Evolutionary conservation across 2,113 vertebrate species (phyloP).

Genomic region (Taxidea taxus): DNA sequence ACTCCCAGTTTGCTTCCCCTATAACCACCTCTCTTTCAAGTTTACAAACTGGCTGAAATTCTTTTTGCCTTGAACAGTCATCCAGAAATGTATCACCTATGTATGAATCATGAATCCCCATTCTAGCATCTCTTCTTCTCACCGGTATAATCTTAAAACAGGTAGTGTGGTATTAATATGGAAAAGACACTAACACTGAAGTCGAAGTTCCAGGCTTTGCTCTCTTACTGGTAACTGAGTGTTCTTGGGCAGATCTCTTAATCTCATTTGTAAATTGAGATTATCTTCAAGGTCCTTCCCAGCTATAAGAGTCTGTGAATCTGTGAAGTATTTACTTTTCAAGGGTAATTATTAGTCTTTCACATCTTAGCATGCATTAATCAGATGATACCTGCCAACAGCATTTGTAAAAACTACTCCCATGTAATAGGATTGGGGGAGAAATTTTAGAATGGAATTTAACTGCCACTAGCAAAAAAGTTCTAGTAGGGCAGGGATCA

Average conservation of each 20-base stretch:
- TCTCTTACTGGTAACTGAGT: not conserved
- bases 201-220: not conserved
- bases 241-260: not conserved
- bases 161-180: not conserved
- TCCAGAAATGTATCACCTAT: not conserved
- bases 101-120: not conserved
- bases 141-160: not conserved
- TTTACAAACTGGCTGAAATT: not conserved
- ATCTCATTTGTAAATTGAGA: constrained; percentile 40
- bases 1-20: not conserved
- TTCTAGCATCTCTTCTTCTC: not conserved
- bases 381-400: constrained; percentile 1
- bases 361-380: not conserved
- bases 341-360: not conserved
- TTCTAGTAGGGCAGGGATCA: not conserved
- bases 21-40: not conserved
- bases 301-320: not conserved
- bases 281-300: constrained; percentile 7
- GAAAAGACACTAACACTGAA: not conserved
- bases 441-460: constrained; percentile 7
- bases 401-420: constrained; percentile 23
- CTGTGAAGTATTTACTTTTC: constrained; percentile 41
- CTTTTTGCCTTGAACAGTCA: not conserved
- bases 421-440: not conserved
- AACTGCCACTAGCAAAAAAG: not conserved